phyloP scores from a whole-genome alignment of 2,888 invertebrate species.

The Limenitis camilla region DNA sequence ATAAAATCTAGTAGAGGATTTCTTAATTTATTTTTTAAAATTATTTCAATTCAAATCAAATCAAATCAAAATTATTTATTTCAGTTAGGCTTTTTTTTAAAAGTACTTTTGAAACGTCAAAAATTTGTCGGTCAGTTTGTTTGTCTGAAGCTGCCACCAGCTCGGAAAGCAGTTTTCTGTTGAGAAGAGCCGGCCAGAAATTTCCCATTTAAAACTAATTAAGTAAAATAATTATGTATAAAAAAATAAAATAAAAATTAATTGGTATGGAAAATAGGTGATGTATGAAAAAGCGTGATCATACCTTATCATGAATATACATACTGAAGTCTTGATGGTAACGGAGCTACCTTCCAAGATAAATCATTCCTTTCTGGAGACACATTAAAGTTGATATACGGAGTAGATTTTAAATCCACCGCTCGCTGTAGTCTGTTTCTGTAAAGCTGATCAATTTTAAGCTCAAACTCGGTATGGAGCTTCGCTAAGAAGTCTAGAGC shows the following conservation, averaged over 20 bases:
- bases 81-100: too few species aligned
- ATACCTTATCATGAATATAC: conserved; percentile 27
- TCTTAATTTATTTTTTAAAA: too few species aligned
- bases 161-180: too few species aligned
- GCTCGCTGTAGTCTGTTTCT: conserved; percentile 52
- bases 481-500: conserved; percentile 73
- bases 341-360: conserved; percentile 75
- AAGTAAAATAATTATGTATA: too few species aligned
- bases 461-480: conserved; percentile 66
- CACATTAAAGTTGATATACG: conserved; percentile 53
- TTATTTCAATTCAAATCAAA: too few species aligned
- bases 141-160: too few species aligned
- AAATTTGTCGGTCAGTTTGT: too few species aligned
- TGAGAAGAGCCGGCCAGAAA: too few species aligned
- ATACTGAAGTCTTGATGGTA: conserved; percentile 71
- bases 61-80: too few species aligned
- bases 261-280: not conserved
- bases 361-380: conserved; percentile 55
- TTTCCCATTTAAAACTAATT: too few species aligned
- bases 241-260: not conserved
- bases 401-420: conserved; percentile 38
- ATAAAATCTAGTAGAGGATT: too few species aligned
- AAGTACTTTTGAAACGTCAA: too few species aligned
- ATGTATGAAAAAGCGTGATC: conserved; percentile 6
- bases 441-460: conserved; percentile 62